Evolutionary conservation across 2,113 vertebrate genomes (phyloP).

Genomic region (Leptobrachium ailaonicum): DNA sequence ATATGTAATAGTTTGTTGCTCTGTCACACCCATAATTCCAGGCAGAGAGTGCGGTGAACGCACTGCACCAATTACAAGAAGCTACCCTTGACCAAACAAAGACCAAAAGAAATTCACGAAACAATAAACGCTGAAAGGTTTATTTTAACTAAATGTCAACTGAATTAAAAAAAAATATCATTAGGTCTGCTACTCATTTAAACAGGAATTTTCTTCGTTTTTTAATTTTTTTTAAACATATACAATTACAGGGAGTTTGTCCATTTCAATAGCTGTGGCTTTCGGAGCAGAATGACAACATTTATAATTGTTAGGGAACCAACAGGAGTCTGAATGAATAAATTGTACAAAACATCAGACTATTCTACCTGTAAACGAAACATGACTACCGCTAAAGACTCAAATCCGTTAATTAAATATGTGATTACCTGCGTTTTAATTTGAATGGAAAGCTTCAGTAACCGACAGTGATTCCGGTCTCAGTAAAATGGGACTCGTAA

Average conservation of each 20-base stretch:
- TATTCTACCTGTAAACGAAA: constrained; percentile 46
- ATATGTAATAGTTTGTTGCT: too few species aligned
- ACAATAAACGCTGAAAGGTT: too few species aligned
- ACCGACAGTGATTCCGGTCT: constrained; percentile 30
- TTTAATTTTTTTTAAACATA: constrained; percentile 1
- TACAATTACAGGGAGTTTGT: background rate
- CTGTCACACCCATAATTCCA: too few species aligned
- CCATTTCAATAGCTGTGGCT: constrained; percentile 29
- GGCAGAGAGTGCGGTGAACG: too few species aligned
- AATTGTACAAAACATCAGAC: constrained; percentile 37
- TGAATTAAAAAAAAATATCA: too few species aligned
- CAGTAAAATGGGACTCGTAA: constrained; percentile 28
- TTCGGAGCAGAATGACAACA: constrained; percentile 41
- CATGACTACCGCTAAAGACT: constrained; percentile 35
- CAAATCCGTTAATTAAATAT: constrained; percentile 27
- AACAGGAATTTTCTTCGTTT: background rate
- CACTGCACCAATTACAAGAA: too few species aligned
- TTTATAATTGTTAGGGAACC: constrained; percentile 44
- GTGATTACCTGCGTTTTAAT: constrained; percentile 42
- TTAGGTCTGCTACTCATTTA: too few species aligned
- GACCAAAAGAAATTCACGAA: too few species aligned
- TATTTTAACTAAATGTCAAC: background rate
- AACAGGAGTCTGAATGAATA: constrained; percentile 37
- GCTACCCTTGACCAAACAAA: too few species aligned
- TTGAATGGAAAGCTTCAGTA: constrained; percentile 40